These are phyloP conservation scores for Julus scandinavius DNA, from an alignment of 2,888 invertebrate genomes.

Conservation along the genomic window DNA sequence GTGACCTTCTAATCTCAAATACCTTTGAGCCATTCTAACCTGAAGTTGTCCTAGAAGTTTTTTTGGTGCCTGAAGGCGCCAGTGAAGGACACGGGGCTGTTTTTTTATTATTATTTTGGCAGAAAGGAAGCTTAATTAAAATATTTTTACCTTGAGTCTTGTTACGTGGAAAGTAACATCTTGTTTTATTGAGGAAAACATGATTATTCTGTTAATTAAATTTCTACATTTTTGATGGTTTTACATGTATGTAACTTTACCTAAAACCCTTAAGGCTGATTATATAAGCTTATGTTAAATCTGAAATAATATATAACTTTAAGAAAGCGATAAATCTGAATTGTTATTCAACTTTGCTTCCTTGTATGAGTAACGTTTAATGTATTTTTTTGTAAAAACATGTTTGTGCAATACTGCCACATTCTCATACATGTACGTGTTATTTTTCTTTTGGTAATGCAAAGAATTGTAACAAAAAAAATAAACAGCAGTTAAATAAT, in stretches of 20 bases:
- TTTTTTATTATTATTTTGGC: slow-evolving; percentile 3
- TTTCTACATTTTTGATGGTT: not conserved
- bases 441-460: too few species aligned
- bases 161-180: slow-evolving; percentile 24
- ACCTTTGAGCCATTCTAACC: not conserved
- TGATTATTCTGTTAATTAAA: not conserved
- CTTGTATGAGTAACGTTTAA: too few species aligned
- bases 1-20: slow-evolving; percentile 36
- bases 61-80: not conserved
- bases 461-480: too few species aligned
- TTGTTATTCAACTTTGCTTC: too few species aligned
- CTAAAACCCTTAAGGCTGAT: not conserved
- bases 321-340: too few species aligned
- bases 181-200: slow-evolving; percentile 26
- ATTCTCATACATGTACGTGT: too few species aligned
- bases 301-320: too few species aligned
- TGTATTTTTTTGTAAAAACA: too few species aligned
- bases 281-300: too few species aligned
- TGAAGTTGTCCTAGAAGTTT: not conserved
- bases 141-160: not conserved
- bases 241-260: not conserved
- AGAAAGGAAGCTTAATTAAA: slow-evolving; percentile 16
- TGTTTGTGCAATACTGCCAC: too few species aligned
- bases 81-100: not conserved
- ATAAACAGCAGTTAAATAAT: too few species aligned